These are phyloP conservation scores for Andrena fulva DNA, from an alignment of 2,888 invertebrate species.

Conservation along the genomic window DNA sequence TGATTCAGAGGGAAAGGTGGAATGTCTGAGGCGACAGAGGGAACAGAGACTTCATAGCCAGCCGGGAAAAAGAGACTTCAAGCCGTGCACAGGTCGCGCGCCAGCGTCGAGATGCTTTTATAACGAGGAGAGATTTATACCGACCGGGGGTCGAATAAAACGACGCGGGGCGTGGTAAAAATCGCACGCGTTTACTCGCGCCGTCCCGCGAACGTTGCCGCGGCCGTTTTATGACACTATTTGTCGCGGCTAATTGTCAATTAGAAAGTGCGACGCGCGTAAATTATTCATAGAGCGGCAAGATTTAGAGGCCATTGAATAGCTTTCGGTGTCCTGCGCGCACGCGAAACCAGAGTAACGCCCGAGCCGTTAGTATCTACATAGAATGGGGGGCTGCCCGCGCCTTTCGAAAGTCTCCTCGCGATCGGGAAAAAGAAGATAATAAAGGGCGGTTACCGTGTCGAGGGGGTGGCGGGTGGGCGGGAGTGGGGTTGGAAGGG, in stretches of 20 bases:
- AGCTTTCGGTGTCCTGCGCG: constrained; percentile 30
- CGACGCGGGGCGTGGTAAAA: not conserved
- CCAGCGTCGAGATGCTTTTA: not conserved
- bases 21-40: not conserved
- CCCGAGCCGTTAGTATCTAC: constrained; percentile 36
- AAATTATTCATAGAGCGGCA: constrained; percentile 61
- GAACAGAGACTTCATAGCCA: not conserved
- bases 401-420: constrained; percentile 35
- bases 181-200: constrained; percentile 21
- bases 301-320: constrained; percentile 62
- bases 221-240: constrained; percentile 53
- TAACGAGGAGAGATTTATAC: constrained; percentile 42
- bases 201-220: not conserved
- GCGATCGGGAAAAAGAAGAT: constrained; percentile 45
- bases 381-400: constrained; percentile 43
- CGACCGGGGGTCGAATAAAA: not conserved
- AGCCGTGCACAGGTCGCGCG: not conserved
- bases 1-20: not conserved
- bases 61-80: not conserved
- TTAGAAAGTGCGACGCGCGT: constrained; percentile 60
- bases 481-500: constrained; percentile 17
- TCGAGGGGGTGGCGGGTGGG: not conserved
- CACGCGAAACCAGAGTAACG: constrained; percentile 31
- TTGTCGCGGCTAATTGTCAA: constrained; percentile 62
- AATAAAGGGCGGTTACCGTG: constrained; percentile 42